A percentile compares a stretch with the other conserved stretches of the same genome.
Evolutionary conservation across 2,888 invertebrate species (phyloP).

Genomic region (Phytoseiulus persimilis): DNA sequence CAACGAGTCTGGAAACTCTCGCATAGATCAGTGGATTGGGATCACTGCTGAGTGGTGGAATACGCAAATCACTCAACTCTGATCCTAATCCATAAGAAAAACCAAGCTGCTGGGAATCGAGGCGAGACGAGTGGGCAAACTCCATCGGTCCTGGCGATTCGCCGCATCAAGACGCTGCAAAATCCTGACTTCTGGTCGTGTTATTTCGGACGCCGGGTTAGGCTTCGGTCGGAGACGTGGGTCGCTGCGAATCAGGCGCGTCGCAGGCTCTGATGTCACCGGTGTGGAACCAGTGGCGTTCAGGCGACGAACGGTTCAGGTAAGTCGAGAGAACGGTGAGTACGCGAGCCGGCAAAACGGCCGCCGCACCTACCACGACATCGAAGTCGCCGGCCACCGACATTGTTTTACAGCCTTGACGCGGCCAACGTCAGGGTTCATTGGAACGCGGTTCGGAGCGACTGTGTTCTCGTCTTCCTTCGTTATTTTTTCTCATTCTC

Average conservation of each 20-base stretch:
- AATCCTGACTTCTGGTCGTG: background rate
- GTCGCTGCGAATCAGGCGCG: background rate
- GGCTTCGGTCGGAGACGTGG: background rate
- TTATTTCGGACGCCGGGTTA: background rate
- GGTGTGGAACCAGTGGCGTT: background rate
- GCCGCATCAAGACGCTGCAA: background rate
- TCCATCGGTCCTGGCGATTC: background rate
- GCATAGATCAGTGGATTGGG: background rate
- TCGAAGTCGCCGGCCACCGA: background rate
- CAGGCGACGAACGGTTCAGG: background rate
- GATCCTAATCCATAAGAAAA: background rate
- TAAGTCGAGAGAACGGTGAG: background rate
- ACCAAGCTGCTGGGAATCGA: background rate
- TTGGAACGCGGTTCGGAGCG: background rate
- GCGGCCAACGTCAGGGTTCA: background rate
- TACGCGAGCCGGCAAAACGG: background rate
- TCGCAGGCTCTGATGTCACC: background rate
- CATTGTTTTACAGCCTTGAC: background rate
- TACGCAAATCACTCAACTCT: background rate
- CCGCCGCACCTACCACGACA: background rate
- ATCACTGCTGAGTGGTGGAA: conserved; percentile 5
- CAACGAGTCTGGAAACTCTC: background rate
- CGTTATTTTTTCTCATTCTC: background rate
- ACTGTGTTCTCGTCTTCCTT: background rate
- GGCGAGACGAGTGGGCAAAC: background rate